Conservation (phyloP, 1,140 invertebrate genomes). For the Ips nitidus region DNA sequence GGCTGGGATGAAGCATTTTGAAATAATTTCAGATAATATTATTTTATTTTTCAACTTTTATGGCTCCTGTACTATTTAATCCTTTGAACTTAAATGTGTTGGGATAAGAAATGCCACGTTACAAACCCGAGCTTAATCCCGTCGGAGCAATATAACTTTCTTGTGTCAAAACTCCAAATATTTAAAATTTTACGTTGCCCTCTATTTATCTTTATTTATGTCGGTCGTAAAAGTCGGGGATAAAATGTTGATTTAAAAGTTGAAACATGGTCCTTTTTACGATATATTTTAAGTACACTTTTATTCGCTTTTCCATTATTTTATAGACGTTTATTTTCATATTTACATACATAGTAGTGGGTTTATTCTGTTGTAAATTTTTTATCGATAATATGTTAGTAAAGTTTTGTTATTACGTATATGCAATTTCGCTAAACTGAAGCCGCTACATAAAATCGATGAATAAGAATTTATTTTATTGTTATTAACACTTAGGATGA, state of each 20-base stretch:
- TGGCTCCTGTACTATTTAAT: too few relatives aligned
- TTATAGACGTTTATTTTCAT: conserved; percentile 27
- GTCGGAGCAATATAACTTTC: not conserved
- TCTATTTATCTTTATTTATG: conserved; percentile 45
- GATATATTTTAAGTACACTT: conserved; percentile 30
- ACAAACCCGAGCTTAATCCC: not conserved
- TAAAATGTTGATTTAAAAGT: conserved; percentile 46
- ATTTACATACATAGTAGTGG: conserved; percentile 32
- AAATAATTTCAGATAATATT: conserved; percentile 6
- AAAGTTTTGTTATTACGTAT: not conserved
- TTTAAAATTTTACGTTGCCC: conserved; percentile 23
- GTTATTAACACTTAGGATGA: too few relatives aligned
- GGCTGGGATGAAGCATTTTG: conserved; percentile 10
- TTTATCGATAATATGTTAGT: conserved; percentile 8
- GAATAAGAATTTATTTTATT: too few relatives aligned
- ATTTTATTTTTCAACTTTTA: too few relatives aligned
- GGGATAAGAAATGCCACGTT: too few relatives aligned
- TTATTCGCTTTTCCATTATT: conserved; percentile 30
- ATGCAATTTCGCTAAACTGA: too few relatives aligned
- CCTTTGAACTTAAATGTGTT: too few relatives aligned
- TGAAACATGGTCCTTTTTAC: conserved; percentile 34
- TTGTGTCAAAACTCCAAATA: conserved; percentile 4
- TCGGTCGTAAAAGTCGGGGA: conserved; percentile 36
- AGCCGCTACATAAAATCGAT: too few relatives aligned
- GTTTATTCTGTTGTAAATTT: conserved; percentile 23